Evolutionary conservation across 2,888 invertebrate genomes (phyloP).

Genomic region (Sipunculus nudus): DNA sequence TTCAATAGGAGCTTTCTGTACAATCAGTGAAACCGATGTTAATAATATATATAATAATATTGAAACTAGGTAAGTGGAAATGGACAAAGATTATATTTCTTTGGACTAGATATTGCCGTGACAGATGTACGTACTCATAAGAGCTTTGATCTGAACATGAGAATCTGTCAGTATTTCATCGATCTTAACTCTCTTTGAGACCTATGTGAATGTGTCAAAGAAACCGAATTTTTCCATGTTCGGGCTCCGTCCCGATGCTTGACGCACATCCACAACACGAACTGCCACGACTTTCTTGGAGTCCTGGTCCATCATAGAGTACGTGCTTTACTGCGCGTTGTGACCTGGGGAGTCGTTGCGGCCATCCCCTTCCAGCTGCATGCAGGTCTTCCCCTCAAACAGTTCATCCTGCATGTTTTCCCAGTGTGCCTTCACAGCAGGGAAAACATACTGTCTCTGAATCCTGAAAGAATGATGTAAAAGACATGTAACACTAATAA

Average conservation of each 20-base stretch:
- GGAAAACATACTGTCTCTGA: not conserved
- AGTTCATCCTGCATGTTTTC: not conserved
- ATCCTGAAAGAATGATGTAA: constrained; percentile 4
- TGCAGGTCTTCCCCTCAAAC: no score
- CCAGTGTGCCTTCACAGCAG: constrained; percentile 1
- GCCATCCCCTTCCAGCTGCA: constrained; percentile 4
- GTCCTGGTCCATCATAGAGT: not conserved
- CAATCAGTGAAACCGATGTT: no score
- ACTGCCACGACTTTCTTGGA: not conserved
- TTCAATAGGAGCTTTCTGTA: no score
- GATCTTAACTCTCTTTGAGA: not conserved
- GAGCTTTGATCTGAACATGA: constrained; percentile 29
- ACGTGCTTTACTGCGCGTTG: constrained; percentile 4
- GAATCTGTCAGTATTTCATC: constrained; percentile 36
- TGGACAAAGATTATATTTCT: no score
- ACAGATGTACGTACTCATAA: constrained; percentile 43
- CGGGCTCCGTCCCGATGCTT: not conserved
- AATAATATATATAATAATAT: no score
- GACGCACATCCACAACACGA: not conserved
- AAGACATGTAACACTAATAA: no score
- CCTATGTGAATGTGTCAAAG: not conserved
- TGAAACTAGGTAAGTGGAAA: no score
- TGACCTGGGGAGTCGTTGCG: constrained; percentile 3
- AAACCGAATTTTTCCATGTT: constrained; percentile 12
- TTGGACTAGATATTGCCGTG: no score